Evolutionary conservation across 2,113 vertebrate genomes (phyloP).

Genomic region (Elephantulus edwardii): DNA sequence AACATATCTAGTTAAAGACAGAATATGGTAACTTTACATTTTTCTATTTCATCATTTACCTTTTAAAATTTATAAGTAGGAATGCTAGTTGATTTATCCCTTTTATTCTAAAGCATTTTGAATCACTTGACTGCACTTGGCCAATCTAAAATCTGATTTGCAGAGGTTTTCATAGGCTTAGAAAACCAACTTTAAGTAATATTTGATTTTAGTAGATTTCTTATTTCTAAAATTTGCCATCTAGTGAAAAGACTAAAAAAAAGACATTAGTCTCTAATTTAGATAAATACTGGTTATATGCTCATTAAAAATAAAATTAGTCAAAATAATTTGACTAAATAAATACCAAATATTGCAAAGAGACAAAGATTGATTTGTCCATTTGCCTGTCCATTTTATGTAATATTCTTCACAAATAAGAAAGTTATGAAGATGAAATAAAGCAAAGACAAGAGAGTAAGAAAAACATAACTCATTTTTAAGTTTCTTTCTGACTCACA

Average conservation of each 20-base stretch:
- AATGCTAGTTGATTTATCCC: neutral
- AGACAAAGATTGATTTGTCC: neutral
- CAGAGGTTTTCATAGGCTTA: neutral
- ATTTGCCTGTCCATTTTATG: neutral
- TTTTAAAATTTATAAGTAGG: slow-evolving; percentile 40
- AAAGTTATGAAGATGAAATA: neutral
- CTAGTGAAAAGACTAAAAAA: neutral
- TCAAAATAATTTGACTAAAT: neutral
- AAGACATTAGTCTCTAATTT: neutral
- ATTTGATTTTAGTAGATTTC: slow-evolving; percentile 34
- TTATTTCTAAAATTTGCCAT: slow-evolving; percentile 34
- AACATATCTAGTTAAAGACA: slow-evolving; percentile 14
- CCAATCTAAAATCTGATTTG: slow-evolving; percentile 52
- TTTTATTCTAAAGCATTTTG: neutral
- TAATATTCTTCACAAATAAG: neutral
- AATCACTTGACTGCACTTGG: slow-evolving; percentile 51
- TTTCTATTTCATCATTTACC: slow-evolving; percentile 50
- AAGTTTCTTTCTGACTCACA: neutral
- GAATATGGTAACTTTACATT: slow-evolving; percentile 35
- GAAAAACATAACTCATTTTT: neutral
- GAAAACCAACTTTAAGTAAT: slow-evolving; percentile 26
- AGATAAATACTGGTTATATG: neutral
- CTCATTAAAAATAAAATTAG: neutral
- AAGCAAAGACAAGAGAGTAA: neutral
- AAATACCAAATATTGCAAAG: neutral